These are phyloP conservation scores for Ramphastos sulfuratus DNA, from an alignment of 2,113 vertebrate genomes.

Conservation along the genomic window DNA sequence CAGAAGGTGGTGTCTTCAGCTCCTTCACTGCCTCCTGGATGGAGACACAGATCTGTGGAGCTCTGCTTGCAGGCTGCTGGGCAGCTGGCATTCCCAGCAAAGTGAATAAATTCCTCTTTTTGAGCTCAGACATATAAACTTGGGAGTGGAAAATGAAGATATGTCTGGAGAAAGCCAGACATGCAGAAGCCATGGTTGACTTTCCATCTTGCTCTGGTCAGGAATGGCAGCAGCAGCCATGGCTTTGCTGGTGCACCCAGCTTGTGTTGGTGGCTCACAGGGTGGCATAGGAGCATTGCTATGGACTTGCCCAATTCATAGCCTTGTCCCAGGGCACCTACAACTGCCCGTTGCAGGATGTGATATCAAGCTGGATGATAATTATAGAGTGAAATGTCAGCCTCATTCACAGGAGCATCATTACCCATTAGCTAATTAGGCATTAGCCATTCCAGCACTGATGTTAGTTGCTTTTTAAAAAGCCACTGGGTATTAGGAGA, in stretches of 20 bases:
- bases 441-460: slow-evolving; percentile 52
- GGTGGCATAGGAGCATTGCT: not conserved
- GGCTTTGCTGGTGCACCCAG: not conserved
- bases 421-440: slow-evolving; percentile 59
- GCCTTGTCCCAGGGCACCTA: not conserved
- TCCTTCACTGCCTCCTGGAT: not conserved
- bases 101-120: not conserved
- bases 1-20: not conserved
- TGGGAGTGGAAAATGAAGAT: not conserved
- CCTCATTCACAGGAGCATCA: slow-evolving; percentile 41
- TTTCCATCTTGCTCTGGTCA: accelerated
- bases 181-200: accelerated
- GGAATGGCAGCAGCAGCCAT: accelerated
- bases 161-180: not conserved
- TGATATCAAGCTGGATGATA: not conserved
- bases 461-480: slow-evolving; percentile 55
- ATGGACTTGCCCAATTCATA: accelerated
- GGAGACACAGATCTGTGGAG: not conserved
- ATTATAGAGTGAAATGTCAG: slow-evolving; percentile 54
- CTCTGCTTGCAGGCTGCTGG: not conserved
- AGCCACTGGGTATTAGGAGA: slow-evolving; percentile 42
- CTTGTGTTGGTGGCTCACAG: accelerated
- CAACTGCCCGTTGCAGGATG: not conserved
- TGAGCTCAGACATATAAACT: not conserved
- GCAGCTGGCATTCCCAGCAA: not conserved